Conservation (phyloP, 64 coral and sea anemone species). For the Montipora foliosa region DNA sequence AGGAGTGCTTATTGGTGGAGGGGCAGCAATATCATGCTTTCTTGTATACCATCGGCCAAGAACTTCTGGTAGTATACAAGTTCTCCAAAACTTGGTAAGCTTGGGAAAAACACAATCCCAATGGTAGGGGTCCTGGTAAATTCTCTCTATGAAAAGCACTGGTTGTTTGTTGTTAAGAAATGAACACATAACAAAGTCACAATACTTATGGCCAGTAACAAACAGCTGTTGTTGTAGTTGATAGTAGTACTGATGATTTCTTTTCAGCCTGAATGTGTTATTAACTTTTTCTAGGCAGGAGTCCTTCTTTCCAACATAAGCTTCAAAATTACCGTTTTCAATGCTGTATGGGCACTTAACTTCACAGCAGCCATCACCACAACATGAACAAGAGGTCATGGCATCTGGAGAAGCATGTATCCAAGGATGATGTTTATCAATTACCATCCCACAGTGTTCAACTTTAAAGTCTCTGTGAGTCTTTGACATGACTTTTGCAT, state of each 20-base stretch:
- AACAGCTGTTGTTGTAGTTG: constrained; percentile 40
- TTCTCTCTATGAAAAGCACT: neutral
- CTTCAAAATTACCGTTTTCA: neutral
- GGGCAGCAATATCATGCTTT: constrained; percentile 6
- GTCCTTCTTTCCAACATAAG: neutral
- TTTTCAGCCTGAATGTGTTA: constrained; percentile 19
- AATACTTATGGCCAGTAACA: neutral
- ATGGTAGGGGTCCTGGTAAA: neutral
- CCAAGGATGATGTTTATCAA: neutral
- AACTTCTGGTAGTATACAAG: constrained; percentile 28
- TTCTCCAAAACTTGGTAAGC: neutral
- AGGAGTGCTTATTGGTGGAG: neutral
- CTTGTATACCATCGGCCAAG: constrained; percentile 35
- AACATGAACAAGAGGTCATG: neutral
- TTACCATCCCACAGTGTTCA: neutral
- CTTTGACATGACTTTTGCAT: neutral
- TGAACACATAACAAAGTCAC: constrained; percentile 70
- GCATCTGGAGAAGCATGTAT: neutral
- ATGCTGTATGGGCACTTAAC: neutral
- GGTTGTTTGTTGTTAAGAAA: neutral
- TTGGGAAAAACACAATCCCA: neutral
- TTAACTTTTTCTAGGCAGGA: neutral
- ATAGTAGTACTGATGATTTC: neutral
- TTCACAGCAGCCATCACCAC: neutral
- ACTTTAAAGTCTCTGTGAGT: constrained; percentile 27